These are phyloP conservation scores for Dipodomys ordii DNA, from an alignment of 2,113 vertebrate species.

Conservation along the genomic window DNA sequence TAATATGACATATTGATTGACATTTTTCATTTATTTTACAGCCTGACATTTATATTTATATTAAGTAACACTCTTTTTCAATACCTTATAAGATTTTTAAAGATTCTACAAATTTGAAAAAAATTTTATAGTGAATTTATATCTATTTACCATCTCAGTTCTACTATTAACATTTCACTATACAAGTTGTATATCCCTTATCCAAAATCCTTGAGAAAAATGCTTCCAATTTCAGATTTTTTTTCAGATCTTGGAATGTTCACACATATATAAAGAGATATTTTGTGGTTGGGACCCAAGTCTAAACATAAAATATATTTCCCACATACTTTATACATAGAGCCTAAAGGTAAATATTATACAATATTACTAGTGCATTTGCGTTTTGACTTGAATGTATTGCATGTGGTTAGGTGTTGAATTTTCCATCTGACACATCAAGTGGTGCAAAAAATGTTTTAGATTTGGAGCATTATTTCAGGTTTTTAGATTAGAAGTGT, in stretches of 20 bases:
- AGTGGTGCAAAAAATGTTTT: neutral
- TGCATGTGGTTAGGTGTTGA: neutral
- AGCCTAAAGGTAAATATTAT: neutral
- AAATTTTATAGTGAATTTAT: neutral
- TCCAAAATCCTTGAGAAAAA: neutral
- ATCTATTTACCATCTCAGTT: neutral
- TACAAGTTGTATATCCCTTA: neutral
- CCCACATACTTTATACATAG: neutral
- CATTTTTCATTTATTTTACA: slow-evolving; percentile 41
- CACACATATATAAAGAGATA: neutral
- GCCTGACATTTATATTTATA: neutral
- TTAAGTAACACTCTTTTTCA: neutral
- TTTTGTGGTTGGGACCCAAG: neutral
- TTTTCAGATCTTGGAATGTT: neutral
- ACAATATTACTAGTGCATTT: neutral
- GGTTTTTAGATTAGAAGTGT: neutral
- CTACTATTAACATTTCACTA: slow-evolving; percentile 1
- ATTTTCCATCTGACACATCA: neutral
- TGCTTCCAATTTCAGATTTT: neutral
- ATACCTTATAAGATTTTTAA: slow-evolving; percentile 24
- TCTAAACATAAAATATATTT: neutral
- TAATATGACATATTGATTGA: neutral
- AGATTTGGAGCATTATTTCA: neutral
- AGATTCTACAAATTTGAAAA: slow-evolving; percentile 11
- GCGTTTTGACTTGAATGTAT: neutral